Percentiles rank a stretch among this genome's conserved stretches.
These are phyloP conservation scores for Vespertilio murinus DNA, from an alignment of 2,797 vertebrate species.

Conservation along the genomic window DNA sequence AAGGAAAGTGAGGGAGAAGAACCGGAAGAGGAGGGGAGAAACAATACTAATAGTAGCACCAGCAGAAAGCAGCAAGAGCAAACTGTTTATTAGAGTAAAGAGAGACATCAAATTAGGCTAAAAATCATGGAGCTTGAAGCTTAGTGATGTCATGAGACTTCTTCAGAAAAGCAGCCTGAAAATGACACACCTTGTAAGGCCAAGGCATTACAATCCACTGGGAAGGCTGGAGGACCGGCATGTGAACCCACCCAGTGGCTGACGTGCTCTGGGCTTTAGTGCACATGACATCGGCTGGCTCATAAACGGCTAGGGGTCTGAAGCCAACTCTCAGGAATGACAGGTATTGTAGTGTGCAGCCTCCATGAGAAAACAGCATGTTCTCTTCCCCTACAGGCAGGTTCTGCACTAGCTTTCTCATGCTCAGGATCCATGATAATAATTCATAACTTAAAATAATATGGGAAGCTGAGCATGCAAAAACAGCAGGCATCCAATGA, in stretches of 20 bases:
- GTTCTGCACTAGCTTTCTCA: background rate
- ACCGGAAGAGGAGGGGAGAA: no score
- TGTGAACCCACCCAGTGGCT: background rate
- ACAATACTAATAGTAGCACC: background rate
- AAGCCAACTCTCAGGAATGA: background rate
- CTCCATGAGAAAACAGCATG: background rate
- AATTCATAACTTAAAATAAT: background rate
- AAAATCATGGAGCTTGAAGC: background rate
- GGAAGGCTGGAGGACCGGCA: background rate
- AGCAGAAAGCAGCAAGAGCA: background rate
- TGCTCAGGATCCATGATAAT: background rate
- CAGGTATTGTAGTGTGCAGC: rapidly evolving
- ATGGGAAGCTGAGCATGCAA: background rate
- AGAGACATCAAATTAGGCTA: background rate
- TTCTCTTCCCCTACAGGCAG: background rate
- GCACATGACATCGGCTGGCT: background rate
- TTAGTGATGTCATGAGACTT: conserved; percentile 46
- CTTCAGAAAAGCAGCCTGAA: conserved; percentile 39
- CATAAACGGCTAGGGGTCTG: background rate
- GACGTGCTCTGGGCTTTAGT: background rate
- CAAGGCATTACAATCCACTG: background rate
- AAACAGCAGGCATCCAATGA: background rate
- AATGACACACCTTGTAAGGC: background rate
- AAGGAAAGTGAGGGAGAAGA: background rate
- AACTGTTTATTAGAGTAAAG: background rate